Percentiles rank a stretch among this genome's conserved stretches.
These are phyloP conservation scores for Sarotherodon lohbergeri DNA, from an alignment of 2,113 vertebrate genomes.

Conservation along the genomic window DNA sequence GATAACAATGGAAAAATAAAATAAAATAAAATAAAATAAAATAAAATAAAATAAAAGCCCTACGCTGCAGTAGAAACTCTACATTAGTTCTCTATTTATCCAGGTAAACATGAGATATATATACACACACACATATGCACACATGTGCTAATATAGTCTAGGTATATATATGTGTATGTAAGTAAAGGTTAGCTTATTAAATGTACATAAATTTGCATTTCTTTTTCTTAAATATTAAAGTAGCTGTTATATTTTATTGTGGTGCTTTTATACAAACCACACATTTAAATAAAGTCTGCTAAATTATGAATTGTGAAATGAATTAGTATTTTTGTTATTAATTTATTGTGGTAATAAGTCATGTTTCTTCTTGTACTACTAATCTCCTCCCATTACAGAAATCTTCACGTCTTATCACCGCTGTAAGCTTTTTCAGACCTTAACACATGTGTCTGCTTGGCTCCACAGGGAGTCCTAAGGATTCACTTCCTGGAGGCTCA, in stretches of 20 bases:
- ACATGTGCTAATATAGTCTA: background rate
- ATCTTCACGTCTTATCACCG: background rate
- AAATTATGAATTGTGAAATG: background rate
- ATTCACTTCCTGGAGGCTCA: constrained; percentile 96
- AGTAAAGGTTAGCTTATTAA: background rate
- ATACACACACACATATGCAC: background rate
- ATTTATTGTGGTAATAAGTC: background rate
- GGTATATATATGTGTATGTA: background rate
- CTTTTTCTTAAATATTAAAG: background rate
- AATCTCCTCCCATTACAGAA: background rate
- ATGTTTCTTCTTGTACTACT: background rate
- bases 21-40: background rate
- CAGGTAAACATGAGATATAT: background rate
- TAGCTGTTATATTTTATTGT: background rate
- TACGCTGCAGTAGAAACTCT: background rate
- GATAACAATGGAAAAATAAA: background rate
- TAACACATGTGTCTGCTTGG: background rate
- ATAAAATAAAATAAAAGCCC: background rate
- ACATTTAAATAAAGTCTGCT: background rate
- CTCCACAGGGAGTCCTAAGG: constrained; percentile 85
- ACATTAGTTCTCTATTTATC: background rate
- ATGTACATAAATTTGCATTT: background rate
- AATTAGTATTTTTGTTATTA: background rate
- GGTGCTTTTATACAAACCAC: background rate
- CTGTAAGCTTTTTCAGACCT: background rate